A percentile compares a stretch with the other conserved stretches of the same genome.
phyloP scores from a whole-genome alignment of 2,113 vertebrate genomes.

The Lethenteron camtschaticum region DNA sequence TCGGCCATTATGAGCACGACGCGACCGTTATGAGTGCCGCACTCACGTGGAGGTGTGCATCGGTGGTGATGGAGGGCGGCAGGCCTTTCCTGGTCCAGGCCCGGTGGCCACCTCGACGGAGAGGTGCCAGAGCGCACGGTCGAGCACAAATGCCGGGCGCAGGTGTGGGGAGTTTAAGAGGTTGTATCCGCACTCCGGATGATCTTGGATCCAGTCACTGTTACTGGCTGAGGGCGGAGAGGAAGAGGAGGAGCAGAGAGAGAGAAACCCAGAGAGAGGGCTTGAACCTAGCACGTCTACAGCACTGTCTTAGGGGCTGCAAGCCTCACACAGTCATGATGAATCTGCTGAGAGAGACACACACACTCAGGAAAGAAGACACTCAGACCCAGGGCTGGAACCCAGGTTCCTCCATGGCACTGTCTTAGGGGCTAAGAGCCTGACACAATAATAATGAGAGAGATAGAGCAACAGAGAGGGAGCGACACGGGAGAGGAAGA shows the following conservation, averaged over 20 bases:
- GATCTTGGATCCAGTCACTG: constrained; percentile 44
- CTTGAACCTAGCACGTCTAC: too few species aligned
- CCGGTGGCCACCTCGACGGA: constrained; percentile 33
- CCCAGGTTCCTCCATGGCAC: too few species aligned
- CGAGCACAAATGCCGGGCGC: constrained; percentile 58
- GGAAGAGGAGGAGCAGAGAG: not conserved
- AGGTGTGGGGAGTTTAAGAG: constrained; percentile 56
- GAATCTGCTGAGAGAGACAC: too few species aligned
- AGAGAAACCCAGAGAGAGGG: not conserved
- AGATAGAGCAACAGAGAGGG: too few species aligned
- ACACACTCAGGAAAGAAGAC: too few species aligned
- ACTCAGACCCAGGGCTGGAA: too few species aligned
- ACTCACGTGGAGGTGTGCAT: constrained; percentile 43
- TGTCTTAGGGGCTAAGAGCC: too few species aligned
- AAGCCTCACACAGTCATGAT: too few species aligned
- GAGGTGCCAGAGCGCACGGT: constrained; percentile 53
- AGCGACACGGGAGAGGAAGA: too few species aligned
- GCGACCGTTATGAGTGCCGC: not conserved
- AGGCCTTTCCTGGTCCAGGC: constrained; percentile 30
- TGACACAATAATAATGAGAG: too few species aligned
- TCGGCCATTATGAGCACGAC: not conserved
- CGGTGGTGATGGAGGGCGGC: constrained; percentile 34
- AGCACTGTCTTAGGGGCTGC: too few species aligned
- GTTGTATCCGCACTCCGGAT: constrained; percentile 61
- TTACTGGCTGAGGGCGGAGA: constrained; percentile 26